A percentile compares a stretch with the other conserved stretches of the same genome.
These are phyloP conservation scores for Platalea minor DNA, from an alignment of 2,797 vertebrate species.

Conservation along the genomic window DNA sequence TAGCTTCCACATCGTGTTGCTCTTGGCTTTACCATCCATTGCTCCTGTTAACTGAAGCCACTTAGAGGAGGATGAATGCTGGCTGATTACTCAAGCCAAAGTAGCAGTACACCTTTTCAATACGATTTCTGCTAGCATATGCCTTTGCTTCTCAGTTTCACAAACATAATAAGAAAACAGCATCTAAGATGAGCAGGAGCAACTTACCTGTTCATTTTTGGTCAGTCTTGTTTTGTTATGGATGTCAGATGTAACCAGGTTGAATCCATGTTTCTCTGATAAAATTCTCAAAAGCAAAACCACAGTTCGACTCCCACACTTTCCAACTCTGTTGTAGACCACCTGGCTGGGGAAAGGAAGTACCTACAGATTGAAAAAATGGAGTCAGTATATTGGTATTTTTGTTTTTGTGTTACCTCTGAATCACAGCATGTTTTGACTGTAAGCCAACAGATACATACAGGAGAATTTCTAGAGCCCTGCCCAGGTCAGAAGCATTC, in stretches of 20 bases:
- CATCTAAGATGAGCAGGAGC: background rate
- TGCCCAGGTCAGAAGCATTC: background rate
- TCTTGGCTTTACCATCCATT: background rate
- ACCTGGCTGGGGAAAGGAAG: conserved; percentile 97
- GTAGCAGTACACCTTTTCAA: background rate
- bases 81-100: background rate
- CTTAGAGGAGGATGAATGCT: background rate
- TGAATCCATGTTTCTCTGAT: conserved; percentile 94
- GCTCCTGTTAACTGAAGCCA: background rate
- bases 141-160: background rate
- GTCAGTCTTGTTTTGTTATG: conserved; percentile 98
- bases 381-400: background rate
- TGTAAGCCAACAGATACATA: background rate
- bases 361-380: conserved; percentile 72
- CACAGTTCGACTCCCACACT: conserved; percentile 97
- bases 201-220: conserved; percentile 92
- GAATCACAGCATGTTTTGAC: background rate
- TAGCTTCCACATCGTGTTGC: background rate
- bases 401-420: background rate
- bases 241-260: conserved; percentile 94
- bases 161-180: background rate
- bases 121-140: background rate
- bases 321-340: conserved; percentile 98
- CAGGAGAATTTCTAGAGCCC: background rate
- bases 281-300: conserved; percentile 92